Conservation (phyloP, 2,888 invertebrate genomes). For the Nomada fucata region DNA sequence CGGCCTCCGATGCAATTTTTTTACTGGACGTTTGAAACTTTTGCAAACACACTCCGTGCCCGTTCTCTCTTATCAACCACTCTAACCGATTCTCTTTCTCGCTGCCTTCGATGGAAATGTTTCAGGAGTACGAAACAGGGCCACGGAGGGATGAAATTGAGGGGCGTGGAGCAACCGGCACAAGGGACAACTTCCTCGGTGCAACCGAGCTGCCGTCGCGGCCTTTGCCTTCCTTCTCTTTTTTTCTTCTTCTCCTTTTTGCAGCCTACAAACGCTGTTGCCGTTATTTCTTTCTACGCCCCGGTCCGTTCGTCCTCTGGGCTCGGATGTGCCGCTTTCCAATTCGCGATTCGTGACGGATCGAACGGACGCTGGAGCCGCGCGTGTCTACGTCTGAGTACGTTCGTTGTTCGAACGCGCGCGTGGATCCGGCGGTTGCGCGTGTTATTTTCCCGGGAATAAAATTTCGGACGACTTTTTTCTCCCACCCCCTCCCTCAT, state of each 20-base stretch:
- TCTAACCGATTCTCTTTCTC: slow-evolving; percentile 59
- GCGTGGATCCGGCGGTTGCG: not conserved
- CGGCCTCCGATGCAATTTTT: slow-evolving; percentile 66
- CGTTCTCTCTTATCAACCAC: slow-evolving; percentile 63
- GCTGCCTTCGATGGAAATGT: slow-evolving; percentile 55
- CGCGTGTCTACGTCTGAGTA: not conserved
- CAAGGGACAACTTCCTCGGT: slow-evolving; percentile 54
- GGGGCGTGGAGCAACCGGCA: slow-evolving; percentile 35
- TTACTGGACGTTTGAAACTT: slow-evolving; percentile 72
- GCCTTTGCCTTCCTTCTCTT: slow-evolving; percentile 23
- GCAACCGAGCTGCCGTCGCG: slow-evolving; percentile 40
- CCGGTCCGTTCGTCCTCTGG: not conserved
- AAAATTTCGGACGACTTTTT: slow-evolving; percentile 35
- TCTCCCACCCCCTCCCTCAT: slow-evolving; percentile 26
- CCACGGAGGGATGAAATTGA: slow-evolving; percentile 22
- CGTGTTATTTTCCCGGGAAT: not conserved
- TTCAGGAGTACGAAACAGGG: slow-evolving; percentile 56
- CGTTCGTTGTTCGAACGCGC: not conserved
- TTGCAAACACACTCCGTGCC: slow-evolving; percentile 59
- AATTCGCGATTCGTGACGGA: slow-evolving; percentile 4
- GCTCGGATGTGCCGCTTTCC: not conserved
- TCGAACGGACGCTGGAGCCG: not conserved
- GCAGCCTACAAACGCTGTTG: not conserved
- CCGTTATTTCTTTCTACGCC: not conserved
- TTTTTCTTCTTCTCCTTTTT: not conserved